Percentiles rank a stretch among this genome's conserved stretches.
Conservation (phyloP, 1,140 invertebrate species). For the Drosophila santomea region DNA sequence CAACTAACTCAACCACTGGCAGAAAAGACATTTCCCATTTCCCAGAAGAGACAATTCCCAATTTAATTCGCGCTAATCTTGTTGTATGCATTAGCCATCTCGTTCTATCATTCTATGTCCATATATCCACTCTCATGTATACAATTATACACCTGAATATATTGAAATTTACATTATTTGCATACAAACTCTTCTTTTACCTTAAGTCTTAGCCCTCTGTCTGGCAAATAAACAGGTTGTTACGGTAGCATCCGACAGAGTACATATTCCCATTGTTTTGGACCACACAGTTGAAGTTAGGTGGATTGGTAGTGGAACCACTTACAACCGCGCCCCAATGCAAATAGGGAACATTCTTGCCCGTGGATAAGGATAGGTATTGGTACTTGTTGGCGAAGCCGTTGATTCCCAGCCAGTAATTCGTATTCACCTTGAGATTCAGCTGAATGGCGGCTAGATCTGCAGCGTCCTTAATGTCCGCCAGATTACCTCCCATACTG, state of each 20-base stretch:
- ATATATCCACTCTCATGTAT: too few species aligned
- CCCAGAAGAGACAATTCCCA: too few species aligned
- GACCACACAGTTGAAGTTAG: not conserved
- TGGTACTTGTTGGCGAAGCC: not conserved
- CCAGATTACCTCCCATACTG: conserved; percentile 5
- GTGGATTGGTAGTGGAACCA: too few species aligned
- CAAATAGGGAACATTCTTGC: not conserved
- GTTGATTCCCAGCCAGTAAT: conserved; percentile 15
- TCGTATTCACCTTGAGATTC: not conserved
- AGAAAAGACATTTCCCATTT: too few species aligned
- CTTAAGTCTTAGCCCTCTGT: not conserved
- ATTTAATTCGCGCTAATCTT: too few species aligned
- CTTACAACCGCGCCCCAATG: not conserved
- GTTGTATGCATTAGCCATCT: too few species aligned
- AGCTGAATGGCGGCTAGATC: not conserved
- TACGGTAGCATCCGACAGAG: not conserved
- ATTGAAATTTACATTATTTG: too few species aligned
- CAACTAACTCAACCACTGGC: too few species aligned
- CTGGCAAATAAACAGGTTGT: not conserved
- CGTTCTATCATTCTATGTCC: too few species aligned
- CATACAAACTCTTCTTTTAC: too few species aligned
- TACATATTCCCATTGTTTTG: not conserved
- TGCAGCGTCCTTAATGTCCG: not conserved
- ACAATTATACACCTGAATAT: too few species aligned
- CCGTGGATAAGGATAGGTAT: not conserved